Percentiles rank a stretch among this genome's conserved stretches.
Evolutionary conservation across 2,113 vertebrate genomes (phyloP).

Genomic region (Nothocercus nigrocapillus): DNA sequence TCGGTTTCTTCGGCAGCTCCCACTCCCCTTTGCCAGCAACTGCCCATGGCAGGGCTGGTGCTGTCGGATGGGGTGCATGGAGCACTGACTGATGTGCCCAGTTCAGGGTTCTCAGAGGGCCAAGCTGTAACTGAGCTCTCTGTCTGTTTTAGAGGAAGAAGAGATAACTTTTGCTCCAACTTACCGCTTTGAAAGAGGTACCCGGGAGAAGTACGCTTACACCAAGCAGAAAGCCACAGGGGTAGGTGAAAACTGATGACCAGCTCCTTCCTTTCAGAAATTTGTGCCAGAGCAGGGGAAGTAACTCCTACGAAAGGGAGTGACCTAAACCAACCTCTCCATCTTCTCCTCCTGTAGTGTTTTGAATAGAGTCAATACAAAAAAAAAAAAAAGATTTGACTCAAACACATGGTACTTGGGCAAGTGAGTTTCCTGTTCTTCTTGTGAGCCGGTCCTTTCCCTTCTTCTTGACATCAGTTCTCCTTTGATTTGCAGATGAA

Average conservation of each 20-base stretch:
- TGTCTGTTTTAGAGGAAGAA: conserved; percentile 88
- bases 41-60: not conserved
- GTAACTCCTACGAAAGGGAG: not conserved
- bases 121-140: not conserved
- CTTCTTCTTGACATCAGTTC: conserved; percentile 37
- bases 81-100: not conserved
- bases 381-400: not conserved
- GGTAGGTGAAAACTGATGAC: conserved; percentile 76
- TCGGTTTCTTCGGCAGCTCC: not conserved
- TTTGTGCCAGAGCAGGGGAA: not conserved
- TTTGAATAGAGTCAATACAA: not conserved
- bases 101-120: not conserved
- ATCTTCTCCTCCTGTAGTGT: not conserved
- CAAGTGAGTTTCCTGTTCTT: not conserved
- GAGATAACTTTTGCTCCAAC: conserved; percentile 96
- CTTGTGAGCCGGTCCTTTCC: not conserved
- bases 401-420: not conserved
- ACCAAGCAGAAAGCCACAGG: conserved; percentile 97
- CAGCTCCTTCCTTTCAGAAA: not conserved
- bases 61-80: not conserved
- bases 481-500: conserved; percentile 86
- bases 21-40: not conserved
- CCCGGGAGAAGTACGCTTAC: conserved; percentile 92
- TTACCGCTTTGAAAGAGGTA: conserved; percentile 93
- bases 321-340: not conserved